Conservation (phyloP, 2,888 invertebrate species). For the Drosophila putrida region DNA sequence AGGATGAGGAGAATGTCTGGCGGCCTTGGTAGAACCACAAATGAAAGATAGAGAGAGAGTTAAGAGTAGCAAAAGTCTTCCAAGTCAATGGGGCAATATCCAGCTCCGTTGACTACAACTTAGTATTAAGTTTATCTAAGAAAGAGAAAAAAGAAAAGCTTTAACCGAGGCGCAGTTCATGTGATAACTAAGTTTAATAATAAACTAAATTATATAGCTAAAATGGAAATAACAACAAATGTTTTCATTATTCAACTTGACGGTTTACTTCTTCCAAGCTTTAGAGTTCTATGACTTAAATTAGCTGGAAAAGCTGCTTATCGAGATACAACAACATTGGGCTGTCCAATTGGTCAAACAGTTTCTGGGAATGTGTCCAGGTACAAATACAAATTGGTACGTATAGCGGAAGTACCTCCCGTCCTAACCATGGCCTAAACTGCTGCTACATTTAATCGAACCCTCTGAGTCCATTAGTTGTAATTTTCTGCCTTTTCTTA, state of each 20-base stretch:
- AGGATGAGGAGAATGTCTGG: slow-evolving; percentile 82
- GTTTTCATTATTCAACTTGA: slow-evolving; percentile 26
- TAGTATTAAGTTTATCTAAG: slow-evolving; percentile 50
- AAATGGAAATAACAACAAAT: slow-evolving; percentile 29
- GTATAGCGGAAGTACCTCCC: slow-evolving; percentile 33
- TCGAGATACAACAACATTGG: slow-evolving; percentile 6
- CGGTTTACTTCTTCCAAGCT: background rate
- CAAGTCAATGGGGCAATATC: slow-evolving; percentile 46
- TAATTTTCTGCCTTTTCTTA: slow-evolving; percentile 49
- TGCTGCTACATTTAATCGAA: slow-evolving; percentile 34
- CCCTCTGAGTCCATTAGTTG: slow-evolving; percentile 38
- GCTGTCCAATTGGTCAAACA: slow-evolving; percentile 45
- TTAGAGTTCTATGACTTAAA: background rate
- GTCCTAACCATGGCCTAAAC: slow-evolving; percentile 15
- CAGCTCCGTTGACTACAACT: slow-evolving; percentile 35
- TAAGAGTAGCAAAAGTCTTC: slow-evolving; percentile 63
- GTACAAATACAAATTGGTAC: slow-evolving; percentile 1
- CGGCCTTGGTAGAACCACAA: slow-evolving; percentile 80
- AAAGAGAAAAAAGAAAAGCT: slow-evolving; percentile 56
- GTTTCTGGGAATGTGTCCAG: slow-evolving; percentile 13
- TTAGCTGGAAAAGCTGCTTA: slow-evolving; percentile 16
- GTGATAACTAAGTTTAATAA: slow-evolving; percentile 68
- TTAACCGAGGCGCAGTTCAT: slow-evolving; percentile 67
- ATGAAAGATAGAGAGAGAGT: slow-evolving; percentile 7
- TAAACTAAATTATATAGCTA: slow-evolving; percentile 69